Base-by-base conservation (phyloP, 2,888 invertebrate species). In the Syritta pipiens region DNA sequence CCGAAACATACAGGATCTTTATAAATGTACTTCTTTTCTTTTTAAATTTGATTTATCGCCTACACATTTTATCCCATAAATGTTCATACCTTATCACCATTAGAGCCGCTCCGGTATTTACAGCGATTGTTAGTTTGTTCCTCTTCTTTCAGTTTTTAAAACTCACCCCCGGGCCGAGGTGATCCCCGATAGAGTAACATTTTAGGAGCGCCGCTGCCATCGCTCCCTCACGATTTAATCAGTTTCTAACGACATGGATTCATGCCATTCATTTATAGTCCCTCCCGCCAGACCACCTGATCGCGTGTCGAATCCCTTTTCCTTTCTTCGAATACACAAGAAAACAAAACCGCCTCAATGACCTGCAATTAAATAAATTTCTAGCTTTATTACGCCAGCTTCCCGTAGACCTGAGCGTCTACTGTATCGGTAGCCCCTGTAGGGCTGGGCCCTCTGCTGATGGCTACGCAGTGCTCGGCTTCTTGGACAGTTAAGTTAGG, bases 361-460 rank as follows among this genome's bases (percentile, higher is more conserved):
- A 37, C 26, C 14, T 30, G 76, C 57, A 30, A 44, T 69, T 49
- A 49, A 63, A 76, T 69, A 76, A 76, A 69, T 44, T 51, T 30
- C 19, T 17, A 46, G 51, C 30, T 76, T 76, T 69, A 76, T 76
- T 76, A 57, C 63, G 28, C 20, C 55, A 35, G 20, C 48, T 60
- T 51, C 57, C 59, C 74, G 67, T 35, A 26, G 28, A 7, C 6
- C 14, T 14, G 3, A 4, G 26, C n/a, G 28, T 69, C 77, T 72
- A 17, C 77, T 60, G 72, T 72, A 72, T 72, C 71, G 51, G 77
- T 48, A 77, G 71, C 65, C 59, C 32, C 14, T n/a, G n/a, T n/a
- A n/a, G n/a, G 14, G 60, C 19, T 4, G 22, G 5, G 32, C 24
- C 26, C 17, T 7, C 32, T 30, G 63, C 75, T 67, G 68, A 53